Percentiles rank a stretch among this genome's conserved stretches.
These are phyloP conservation scores for Chrysolina americana DNA, from an alignment of 2,888 invertebrate species.

Conservation along the genomic window DNA sequence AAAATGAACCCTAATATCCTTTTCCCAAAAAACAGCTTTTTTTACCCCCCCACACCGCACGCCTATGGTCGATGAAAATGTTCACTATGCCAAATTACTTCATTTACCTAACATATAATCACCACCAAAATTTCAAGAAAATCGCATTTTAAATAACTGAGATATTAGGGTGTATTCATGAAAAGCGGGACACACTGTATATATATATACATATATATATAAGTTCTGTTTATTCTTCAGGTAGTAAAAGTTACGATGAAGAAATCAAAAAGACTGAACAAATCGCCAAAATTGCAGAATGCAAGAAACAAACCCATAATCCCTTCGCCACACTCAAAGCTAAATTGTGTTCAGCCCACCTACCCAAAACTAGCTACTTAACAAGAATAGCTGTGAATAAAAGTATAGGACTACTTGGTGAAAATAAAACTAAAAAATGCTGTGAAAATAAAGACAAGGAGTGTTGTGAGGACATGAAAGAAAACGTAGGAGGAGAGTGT, in stretches of 20 bases:
- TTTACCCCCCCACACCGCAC: too few species aligned
- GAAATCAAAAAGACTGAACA: constrained; percentile 66
- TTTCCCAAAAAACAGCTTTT: too few species aligned
- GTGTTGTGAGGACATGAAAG: constrained; percentile 47
- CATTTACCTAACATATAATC: too few species aligned
- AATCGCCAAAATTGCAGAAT: constrained; percentile 64
- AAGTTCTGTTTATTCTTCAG: constrained; percentile 35
- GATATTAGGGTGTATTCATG: too few species aligned
- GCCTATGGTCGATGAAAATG: too few species aligned
- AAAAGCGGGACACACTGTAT: too few species aligned
- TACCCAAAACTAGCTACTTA: constrained; percentile 68
- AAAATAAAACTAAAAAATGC: constrained; percentile 59
- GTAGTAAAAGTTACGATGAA: constrained; percentile 59
- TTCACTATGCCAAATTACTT: too few species aligned
- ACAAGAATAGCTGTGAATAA: constrained; percentile 69
- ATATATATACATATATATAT: too few species aligned
- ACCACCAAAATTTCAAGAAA: too few species aligned
- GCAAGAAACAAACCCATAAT: constrained; percentile 65
- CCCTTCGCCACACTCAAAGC: constrained; percentile 68
- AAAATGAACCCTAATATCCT: too few species aligned
- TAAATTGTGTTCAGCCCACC: constrained; percentile 69
- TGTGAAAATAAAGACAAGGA: constrained; percentile 55
- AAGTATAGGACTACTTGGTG: constrained; percentile 66
- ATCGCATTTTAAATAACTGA: too few species aligned
- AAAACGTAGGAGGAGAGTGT: constrained; percentile 31